Evolutionary conservation across 2,113 vertebrate species (phyloP).

Genomic region (Isurus oxyrinchus): DNA sequence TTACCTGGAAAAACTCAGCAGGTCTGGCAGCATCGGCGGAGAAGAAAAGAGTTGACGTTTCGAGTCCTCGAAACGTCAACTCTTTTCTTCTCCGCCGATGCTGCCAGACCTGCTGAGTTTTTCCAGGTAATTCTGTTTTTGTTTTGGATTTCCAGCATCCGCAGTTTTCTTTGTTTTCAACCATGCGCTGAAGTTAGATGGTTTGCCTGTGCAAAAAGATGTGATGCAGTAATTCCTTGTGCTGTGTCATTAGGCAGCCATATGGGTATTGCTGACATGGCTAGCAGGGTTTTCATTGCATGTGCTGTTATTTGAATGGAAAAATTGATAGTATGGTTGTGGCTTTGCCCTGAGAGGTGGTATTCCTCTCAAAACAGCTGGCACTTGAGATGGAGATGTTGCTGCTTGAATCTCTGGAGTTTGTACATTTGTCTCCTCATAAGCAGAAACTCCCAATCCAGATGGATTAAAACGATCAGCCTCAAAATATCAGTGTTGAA

Average conservation of each 20-base stretch:
- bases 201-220: neutral
- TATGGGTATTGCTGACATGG: neutral
- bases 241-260: neutral
- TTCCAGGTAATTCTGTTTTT: too few relatives aligned
- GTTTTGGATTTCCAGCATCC: too few relatives aligned
- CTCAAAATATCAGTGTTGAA: neutral
- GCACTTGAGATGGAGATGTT: neutral
- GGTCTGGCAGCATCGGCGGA: too few relatives aligned
- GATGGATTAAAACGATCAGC: neutral
- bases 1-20: too few relatives aligned
- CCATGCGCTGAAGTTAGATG: neutral
- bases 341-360: neutral
- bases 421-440: neutral
- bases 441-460: neutral
- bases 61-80: too few relatives aligned
- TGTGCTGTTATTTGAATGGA: neutral
- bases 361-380: neutral
- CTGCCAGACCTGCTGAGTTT: too few relatives aligned
- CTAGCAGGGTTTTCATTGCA: neutral
- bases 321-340: neutral
- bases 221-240: neutral
- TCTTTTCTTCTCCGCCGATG: too few relatives aligned
- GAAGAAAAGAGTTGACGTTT: too few relatives aligned
- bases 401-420: neutral
- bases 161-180: too few relatives aligned